These are phyloP conservation scores for Takifugu bimaculatus DNA, from an alignment of 2,113 vertebrate genomes.

Conservation along the genomic window DNA sequence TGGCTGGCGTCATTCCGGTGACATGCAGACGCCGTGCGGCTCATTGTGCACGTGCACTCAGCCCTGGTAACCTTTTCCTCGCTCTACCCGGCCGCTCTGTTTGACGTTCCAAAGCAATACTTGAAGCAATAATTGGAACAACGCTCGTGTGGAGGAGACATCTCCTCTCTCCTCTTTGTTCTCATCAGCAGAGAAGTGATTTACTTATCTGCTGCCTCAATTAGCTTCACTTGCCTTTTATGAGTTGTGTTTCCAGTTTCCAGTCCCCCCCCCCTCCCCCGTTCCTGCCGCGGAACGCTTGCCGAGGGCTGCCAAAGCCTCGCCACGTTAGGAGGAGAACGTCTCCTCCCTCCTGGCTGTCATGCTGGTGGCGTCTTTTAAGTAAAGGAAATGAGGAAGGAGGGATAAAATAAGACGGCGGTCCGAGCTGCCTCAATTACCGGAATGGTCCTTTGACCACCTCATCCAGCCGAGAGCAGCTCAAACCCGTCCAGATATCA, in stretches of 20 bases:
- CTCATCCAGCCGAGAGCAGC: constrained; percentile 19
- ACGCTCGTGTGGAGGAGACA: constrained; percentile 27
- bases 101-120: constrained; percentile 23
- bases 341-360: constrained; percentile 1
- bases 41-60: constrained; percentile 21
- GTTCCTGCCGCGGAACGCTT: neutral
- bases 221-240: constrained; percentile 16
- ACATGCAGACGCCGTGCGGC: constrained; percentile 12
- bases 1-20: constrained; percentile 9
- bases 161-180: constrained; percentile 14
- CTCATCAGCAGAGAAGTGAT: constrained; percentile 23
- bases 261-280: neutral
- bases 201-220: constrained; percentile 10
- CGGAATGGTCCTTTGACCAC: constrained; percentile 40
- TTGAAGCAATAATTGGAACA: constrained; percentile 36
- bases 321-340: constrained; percentile 25
- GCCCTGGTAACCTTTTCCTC: constrained; percentile 11
- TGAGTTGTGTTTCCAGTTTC: constrained; percentile 21
- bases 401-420: constrained; percentile 7
- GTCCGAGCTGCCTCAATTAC: constrained; percentile 44
- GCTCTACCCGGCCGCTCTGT: constrained; percentile 8
- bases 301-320: constrained; percentile 3
- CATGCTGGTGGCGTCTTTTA: constrained; percentile 23
- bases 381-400: neutral
- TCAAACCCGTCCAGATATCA: too few relatives aligned